These are phyloP conservation scores for Argynnis bischoffii DNA, from an alignment of 2,888 invertebrate genomes.

Conservation along the genomic window DNA sequence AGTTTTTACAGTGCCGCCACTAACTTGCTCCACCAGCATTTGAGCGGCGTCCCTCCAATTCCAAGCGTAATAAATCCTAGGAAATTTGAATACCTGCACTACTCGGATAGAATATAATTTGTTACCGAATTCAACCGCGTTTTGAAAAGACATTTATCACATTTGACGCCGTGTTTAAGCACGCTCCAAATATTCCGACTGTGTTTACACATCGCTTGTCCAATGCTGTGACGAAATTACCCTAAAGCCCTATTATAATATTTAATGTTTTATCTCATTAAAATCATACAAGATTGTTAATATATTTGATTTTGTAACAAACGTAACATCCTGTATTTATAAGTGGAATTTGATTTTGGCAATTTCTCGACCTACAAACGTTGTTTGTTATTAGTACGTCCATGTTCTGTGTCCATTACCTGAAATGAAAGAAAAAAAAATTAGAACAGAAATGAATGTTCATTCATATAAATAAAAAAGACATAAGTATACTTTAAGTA, in stretches of 20 bases:
- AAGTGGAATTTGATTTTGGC: background rate
- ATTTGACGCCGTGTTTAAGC: constrained; percentile 40
- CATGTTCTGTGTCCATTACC: constrained; percentile 1
- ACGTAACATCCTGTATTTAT: too few species aligned
- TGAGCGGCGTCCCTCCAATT: constrained; percentile 47
- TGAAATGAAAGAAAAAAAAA: constrained; percentile 9
- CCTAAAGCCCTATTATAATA: constrained; percentile 8
- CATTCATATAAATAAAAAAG: background rate
- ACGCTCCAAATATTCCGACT: constrained; percentile 39
- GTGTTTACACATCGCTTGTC: constrained; percentile 33
- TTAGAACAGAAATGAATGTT: background rate
- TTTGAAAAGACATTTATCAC: constrained; percentile 44
- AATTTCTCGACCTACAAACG: constrained; percentile 7
- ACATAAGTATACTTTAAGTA: too few species aligned
- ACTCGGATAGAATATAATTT: constrained; percentile 48
- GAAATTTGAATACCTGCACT: constrained; percentile 51
- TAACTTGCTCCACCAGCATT: constrained; percentile 37
- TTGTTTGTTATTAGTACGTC: background rate
- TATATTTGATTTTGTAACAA: too few species aligned
- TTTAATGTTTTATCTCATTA: too few species aligned
- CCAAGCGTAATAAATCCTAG: constrained; percentile 50
- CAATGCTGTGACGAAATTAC: constrained; percentile 28
- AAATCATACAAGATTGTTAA: too few species aligned
- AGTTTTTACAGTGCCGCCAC: constrained; percentile 39
- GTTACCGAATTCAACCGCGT: constrained; percentile 40